phyloP scores from a whole-genome alignment of 2,797 vertebrate genomes.

The Nannoperca australis region DNA sequence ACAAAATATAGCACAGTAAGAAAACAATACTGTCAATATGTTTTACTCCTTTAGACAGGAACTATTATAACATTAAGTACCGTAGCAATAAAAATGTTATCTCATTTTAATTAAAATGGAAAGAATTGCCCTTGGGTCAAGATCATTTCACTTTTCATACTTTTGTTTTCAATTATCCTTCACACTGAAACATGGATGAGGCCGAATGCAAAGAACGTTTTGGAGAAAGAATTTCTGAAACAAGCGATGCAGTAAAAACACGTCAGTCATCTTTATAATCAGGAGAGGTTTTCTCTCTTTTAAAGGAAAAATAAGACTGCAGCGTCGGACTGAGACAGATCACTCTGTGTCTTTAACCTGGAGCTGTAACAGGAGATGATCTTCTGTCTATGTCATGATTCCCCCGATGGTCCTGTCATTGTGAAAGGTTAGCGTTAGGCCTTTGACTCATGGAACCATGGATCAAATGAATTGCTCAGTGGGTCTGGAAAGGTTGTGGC shows the following conservation, averaged over 20 bases:
- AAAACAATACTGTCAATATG: neutral
- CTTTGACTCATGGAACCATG: slow-evolving; percentile 68
- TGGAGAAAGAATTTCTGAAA: neutral
- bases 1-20: neutral
- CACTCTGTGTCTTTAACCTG: slow-evolving; percentile 54
- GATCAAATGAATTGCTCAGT: slow-evolving; percentile 69
- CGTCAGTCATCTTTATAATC: slow-evolving; percentile 13
- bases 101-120: neutral
- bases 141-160: neutral
- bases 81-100: neutral
- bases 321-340: neutral
- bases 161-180: slow-evolving; percentile 27
- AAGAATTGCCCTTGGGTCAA: neutral
- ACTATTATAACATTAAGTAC: neutral
- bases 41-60: neutral
- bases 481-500: slow-evolving; percentile 68
- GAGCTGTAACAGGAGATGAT: slow-evolving; percentile 50
- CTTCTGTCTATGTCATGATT: slow-evolving; percentile 61
- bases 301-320: neutral
- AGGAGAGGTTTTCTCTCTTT: neutral
- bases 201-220: neutral
- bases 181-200: neutral
- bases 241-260: neutral
- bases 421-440: slow-evolving; percentile 68
- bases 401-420: slow-evolving; percentile 45